A percentile compares a stretch with the other conserved stretches of the same genome.
These are phyloP conservation scores for Xiphias gladius DNA, from an alignment of 2,113 vertebrate genomes.

Conservation along the genomic window DNA sequence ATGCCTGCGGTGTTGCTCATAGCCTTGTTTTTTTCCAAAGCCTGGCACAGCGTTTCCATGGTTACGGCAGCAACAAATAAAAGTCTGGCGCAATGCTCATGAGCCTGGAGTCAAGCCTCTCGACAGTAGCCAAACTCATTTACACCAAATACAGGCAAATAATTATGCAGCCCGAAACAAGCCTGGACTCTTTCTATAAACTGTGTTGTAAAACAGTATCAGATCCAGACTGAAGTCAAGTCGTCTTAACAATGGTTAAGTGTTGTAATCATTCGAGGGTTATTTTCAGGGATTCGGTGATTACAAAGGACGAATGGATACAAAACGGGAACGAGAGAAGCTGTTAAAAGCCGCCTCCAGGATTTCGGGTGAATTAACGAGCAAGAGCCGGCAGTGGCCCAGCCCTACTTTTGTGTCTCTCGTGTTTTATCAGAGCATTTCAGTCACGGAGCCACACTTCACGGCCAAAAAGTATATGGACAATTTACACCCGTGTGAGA, in stretches of 20 bases:
- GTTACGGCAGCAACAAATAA: conserved; percentile 67
- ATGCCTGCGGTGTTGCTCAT: conserved; percentile 45
- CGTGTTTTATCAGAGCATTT: not conserved
- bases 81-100: conserved; percentile 39
- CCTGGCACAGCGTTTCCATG: conserved; percentile 62
- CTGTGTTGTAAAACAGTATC: conserved; percentile 3
- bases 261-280: conserved; percentile 13
- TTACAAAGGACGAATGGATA: not conserved
- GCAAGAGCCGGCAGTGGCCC: not conserved
- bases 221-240: conserved; percentile 5
- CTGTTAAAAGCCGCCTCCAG: not conserved
- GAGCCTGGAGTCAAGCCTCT: conserved; percentile 31
- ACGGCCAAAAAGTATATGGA: conserved; percentile 8
- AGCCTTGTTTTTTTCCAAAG: conserved; percentile 27
- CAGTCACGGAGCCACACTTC: not conserved
- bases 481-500: too few species aligned
- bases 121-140: conserved; percentile 48
- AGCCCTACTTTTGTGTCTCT: not conserved
- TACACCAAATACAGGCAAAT: conserved; percentile 25
- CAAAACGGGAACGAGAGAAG: not conserved
- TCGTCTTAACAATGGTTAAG: conserved; percentile 11
- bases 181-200: conserved; percentile 20
- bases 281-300: not conserved
- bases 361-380: not conserved
- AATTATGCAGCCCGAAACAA: conserved; percentile 21